These are phyloP conservation scores for Drosophila azteca DNA, from an alignment of 1,140 invertebrate species.

Conservation along the genomic window DNA sequence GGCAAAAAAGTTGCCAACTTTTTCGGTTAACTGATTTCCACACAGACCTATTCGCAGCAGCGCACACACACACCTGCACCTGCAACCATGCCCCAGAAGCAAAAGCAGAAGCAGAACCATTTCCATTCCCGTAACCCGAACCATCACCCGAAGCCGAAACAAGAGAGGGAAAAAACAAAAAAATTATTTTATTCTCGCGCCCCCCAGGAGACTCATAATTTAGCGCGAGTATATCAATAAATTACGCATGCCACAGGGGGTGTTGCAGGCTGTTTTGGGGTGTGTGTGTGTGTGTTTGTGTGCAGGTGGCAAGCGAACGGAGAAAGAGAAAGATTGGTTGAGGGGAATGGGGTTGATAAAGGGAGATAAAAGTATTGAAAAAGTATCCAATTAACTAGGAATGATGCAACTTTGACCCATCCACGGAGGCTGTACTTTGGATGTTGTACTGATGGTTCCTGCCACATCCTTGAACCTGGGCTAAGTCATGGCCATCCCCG, in stretches of 20 bases:
- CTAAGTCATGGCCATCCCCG: conserved; percentile 20
- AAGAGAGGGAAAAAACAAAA: conserved; percentile 15
- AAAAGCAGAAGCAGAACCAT: no score
- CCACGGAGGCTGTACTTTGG: background rate
- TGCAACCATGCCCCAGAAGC: conserved; percentile 41
- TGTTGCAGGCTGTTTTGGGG: conserved; percentile 3
- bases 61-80: conserved; percentile 30
- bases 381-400: conserved; percentile 55
- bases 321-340: background rate
- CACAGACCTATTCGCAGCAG: conserved; percentile 42
- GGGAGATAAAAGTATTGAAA: conserved; percentile 48
- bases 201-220: conserved; percentile 78
- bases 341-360: conserved; percentile 27
- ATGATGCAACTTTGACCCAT: conserved; percentile 45
- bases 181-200: conserved; percentile 40
- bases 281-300: no score
- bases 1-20: conserved; percentile 76
- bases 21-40: conserved; percentile 81
- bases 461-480: conserved; percentile 3
- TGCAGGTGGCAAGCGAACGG: no score
- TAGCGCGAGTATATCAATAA: conserved; percentile 79
- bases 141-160: background rate
- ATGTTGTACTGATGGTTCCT: no score
- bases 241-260: conserved; percentile 69
- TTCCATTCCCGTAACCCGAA: background rate